Conservation (phyloP, 2,113 vertebrate genomes). For the Balaeniceps rex region DNA sequence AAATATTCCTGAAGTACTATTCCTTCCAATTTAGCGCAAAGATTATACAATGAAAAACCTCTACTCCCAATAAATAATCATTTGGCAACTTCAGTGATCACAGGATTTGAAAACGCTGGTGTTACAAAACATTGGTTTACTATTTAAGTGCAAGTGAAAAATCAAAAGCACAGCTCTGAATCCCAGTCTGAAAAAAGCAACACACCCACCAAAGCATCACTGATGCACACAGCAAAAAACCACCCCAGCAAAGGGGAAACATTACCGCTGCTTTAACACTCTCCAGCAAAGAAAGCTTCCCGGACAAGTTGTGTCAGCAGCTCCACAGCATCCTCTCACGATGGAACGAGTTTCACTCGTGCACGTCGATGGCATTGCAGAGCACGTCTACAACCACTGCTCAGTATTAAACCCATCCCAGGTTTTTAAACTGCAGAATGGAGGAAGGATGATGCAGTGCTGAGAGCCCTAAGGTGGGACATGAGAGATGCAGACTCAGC, state of each 20-base stretch:
- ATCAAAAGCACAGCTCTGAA: neutral
- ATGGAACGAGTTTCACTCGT: neutral
- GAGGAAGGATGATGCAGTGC: neutral
- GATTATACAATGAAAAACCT: neutral
- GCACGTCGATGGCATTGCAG: neutral
- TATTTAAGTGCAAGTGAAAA: neutral
- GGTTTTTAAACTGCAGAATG: neutral
- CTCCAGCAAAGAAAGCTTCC: neutral
- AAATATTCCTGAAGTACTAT: neutral
- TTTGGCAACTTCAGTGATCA: neutral
- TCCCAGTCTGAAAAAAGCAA: neutral
- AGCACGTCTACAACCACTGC: accelerated
- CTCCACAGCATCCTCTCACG: neutral
- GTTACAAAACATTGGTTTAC: neutral
- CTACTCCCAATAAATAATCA: neutral
- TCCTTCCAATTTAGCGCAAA: neutral
- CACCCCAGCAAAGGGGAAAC: neutral
- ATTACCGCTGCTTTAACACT: neutral
- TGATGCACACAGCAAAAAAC: neutral
- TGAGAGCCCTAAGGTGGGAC: neutral
- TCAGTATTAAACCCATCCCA: neutral
- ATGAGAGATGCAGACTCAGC: neutral
- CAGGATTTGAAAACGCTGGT: neutral
- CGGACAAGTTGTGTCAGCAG: neutral
- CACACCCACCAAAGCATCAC: neutral